Percentiles rank a stretch among this genome's conserved stretches.
phyloP scores from a whole-genome alignment of 2,888 invertebrate species.

The Argyra leucocephala region DNA sequence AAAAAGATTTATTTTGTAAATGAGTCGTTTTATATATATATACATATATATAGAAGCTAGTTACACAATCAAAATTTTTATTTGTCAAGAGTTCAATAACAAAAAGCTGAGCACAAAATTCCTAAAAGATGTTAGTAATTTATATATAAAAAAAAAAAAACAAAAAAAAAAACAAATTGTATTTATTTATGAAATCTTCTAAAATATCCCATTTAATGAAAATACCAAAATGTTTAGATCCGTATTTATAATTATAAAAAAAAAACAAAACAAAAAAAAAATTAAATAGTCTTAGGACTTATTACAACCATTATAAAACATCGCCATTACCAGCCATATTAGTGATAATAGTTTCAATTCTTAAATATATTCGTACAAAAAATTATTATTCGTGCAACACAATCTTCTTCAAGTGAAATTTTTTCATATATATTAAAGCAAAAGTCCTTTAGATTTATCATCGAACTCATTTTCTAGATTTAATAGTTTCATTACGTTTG shows the following conservation, averaged over 20 bases:
- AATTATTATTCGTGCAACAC: not conserved
- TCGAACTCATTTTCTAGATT: not conserved
- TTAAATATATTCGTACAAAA: not conserved
- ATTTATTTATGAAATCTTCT: not conserved
- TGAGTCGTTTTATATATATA: not conserved
- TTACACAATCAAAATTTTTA: too few species aligned
- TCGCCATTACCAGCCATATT: not conserved
- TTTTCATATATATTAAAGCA: too few species aligned
- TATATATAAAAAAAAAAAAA: not conserved
- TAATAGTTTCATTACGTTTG: not conserved
- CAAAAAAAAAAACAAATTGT: not conserved
- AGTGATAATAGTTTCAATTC: not conserved
- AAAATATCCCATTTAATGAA: not conserved
- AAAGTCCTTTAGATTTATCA: not conserved
- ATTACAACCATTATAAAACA: not conserved
- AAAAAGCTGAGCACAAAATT: too few species aligned
- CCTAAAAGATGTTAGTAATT: too few species aligned
- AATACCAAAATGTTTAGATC: not conserved
- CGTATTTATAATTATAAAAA: not conserved
- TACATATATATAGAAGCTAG: too few species aligned
- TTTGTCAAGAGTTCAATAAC: too few species aligned
- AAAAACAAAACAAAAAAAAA: not conserved
- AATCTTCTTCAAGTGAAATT: not conserved
- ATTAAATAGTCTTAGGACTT: not conserved
- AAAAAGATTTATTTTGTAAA: too few species aligned